Conservation (phyloP, 2,113 vertebrate genomes). For the Archocentrus centrarchus region DNA sequence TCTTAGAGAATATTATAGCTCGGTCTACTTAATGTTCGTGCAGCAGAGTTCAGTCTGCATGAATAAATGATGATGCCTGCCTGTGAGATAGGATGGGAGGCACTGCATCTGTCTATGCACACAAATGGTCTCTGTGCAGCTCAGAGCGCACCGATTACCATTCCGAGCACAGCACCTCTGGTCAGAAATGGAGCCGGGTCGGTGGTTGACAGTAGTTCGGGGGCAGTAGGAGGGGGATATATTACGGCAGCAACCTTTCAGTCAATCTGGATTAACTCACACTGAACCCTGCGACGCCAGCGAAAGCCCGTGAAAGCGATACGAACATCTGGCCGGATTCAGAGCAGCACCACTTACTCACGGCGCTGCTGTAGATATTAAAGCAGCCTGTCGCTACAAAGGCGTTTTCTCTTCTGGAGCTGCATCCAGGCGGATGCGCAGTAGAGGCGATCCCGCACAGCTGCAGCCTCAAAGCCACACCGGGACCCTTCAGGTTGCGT, state of each 20-base stretch:
- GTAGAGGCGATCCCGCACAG: slow-evolving; percentile 69
- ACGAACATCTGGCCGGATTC: slow-evolving; percentile 76
- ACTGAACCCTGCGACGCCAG: slow-evolving; percentile 66
- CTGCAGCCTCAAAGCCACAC: slow-evolving; percentile 64
- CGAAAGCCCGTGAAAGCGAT: slow-evolving; percentile 61
- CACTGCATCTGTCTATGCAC: slow-evolving; percentile 76
- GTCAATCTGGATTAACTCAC: slow-evolving; percentile 77
- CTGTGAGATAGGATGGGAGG: slow-evolving; percentile 71
- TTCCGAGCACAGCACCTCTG: slow-evolving; percentile 77
- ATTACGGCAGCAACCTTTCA: slow-evolving; percentile 69
- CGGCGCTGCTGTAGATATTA: slow-evolving; percentile 42
- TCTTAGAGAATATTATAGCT: slow-evolving; percentile 15
- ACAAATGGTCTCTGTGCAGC: slow-evolving; percentile 78
- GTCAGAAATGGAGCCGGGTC: slow-evolving; percentile 76
- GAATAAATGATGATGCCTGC: slow-evolving; percentile 78
- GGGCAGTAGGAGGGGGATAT: slow-evolving; percentile 39
- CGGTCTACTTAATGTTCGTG: slow-evolving; percentile 50
- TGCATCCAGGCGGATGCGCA: slow-evolving; percentile 75
- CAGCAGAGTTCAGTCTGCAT: slow-evolving; percentile 65
- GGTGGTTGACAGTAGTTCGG: slow-evolving; percentile 69
- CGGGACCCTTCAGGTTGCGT: slow-evolving; percentile 57
- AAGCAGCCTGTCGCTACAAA: slow-evolving; percentile 66
- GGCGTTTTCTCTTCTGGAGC: slow-evolving; percentile 79
- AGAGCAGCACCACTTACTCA: slow-evolving; percentile 47
- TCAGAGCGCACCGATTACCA: slow-evolving; percentile 76